Conservation (phyloP, 1,140 invertebrate genomes). For the Venturia canescens region DNA sequence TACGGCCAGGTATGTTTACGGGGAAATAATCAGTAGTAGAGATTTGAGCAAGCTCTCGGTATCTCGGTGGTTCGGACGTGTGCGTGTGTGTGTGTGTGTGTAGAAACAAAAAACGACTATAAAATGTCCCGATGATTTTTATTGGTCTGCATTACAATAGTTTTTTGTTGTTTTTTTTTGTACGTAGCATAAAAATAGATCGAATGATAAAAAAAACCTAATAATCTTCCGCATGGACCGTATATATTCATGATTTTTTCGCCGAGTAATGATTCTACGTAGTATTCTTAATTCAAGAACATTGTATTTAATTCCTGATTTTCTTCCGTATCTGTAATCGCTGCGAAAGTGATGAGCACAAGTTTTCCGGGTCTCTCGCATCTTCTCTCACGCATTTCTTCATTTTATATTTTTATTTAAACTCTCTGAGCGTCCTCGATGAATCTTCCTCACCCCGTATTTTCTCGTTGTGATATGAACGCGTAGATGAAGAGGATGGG, state of each 20-base stretch:
- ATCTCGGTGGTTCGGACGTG: no score
- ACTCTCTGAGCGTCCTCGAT: background rate
- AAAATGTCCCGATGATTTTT: no score
- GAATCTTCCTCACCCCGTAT: background rate
- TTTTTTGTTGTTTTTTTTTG: no score
- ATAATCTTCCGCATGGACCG: background rate
- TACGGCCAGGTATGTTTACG: no score
- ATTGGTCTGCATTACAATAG: no score
- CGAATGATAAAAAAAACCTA: background rate
- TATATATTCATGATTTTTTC: background rate
- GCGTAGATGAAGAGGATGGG: constrained; percentile 5
- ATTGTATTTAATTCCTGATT: constrained; percentile 32
- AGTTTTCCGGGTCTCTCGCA: background rate
- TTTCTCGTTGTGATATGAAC: background rate
- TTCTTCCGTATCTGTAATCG: constrained; percentile 31
- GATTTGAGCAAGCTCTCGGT: no score
- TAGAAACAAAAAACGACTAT: no score
- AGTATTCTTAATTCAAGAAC: constrained; percentile 32
- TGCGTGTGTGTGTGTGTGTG: no score
- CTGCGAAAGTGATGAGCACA: constrained; percentile 29
- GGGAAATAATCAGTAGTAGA: no score
- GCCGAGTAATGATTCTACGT: constrained; percentile 18
- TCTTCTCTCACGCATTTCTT: background rate
- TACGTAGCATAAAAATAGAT: no score
- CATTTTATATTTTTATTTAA: background rate